These are phyloP conservation scores for Solenopsis fugax DNA, from an alignment of 1,140 invertebrate species.

Conservation along the genomic window DNA sequence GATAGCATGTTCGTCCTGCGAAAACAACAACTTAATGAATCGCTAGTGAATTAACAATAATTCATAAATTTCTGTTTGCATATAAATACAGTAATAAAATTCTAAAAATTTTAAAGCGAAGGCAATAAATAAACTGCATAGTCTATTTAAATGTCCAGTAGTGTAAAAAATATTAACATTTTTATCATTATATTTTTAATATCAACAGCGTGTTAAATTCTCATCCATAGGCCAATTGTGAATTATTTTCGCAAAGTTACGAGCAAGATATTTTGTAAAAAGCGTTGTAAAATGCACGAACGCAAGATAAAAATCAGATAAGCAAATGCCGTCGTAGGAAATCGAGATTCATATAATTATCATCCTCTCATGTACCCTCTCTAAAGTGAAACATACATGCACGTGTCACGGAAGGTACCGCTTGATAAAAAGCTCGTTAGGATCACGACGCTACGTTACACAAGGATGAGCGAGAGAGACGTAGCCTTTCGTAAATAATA, in stretches of 20 bases:
- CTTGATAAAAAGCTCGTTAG: conserved; percentile 55
- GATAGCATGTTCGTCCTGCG: neutral
- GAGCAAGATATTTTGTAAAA: neutral
- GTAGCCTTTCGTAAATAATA: conserved; percentile 63
- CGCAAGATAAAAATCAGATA: neutral
- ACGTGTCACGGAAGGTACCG: conserved; percentile 1
- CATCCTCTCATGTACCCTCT: neutral
- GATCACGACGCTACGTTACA: neutral
- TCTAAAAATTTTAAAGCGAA: neutral
- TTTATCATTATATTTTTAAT: neutral
- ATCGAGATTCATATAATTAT: conserved; percentile 19
- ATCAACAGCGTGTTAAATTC: neutral
- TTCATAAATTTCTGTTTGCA: neutral
- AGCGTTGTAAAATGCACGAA: neutral
- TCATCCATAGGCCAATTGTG: neutral
- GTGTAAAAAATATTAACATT: neutral
- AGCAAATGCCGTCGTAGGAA: neutral
- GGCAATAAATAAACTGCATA: neutral
- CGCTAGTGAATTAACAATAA: conserved; percentile 30
- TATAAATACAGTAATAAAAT: conserved; percentile 8
- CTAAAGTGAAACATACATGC: conserved; percentile 17
- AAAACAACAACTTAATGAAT: conserved; percentile 35
- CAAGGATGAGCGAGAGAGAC: conserved; percentile 1
- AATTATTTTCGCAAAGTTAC: neutral
- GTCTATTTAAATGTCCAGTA: neutral